These are phyloP conservation scores for Himalopsyche kuldschensis DNA, from an alignment of 2,888 invertebrate genomes.

Conservation along the genomic window DNA sequence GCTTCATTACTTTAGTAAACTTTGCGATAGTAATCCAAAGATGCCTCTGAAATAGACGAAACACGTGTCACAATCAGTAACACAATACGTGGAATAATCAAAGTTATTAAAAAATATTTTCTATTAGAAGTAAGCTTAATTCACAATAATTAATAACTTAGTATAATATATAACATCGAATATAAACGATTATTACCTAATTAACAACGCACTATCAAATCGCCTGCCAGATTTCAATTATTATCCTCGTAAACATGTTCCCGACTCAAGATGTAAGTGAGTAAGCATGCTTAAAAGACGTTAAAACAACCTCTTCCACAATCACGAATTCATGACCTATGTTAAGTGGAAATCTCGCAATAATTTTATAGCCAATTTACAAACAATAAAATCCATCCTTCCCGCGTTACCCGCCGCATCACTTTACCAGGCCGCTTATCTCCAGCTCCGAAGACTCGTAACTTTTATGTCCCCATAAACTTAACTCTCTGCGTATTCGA, in stretches of 20 bases:
- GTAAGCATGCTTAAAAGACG: not conserved
- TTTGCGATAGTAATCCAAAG: too few species aligned
- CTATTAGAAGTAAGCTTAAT: too few species aligned
- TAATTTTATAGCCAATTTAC: slow-evolving; percentile 64
- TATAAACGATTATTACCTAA: too few species aligned
- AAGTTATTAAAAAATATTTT: too few species aligned
- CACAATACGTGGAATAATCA: too few species aligned
- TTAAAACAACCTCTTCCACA: not conserved
- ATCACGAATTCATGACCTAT: slow-evolving; percentile 14
- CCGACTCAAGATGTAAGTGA: not conserved
- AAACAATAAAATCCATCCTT: slow-evolving; percentile 60
- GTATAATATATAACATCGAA: too few species aligned
- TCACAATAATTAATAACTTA: too few species aligned
- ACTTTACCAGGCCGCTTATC: slow-evolving; percentile 51
- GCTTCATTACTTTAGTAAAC: too few species aligned
- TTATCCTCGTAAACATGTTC: not conserved
- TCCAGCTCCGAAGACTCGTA: slow-evolving; percentile 58
- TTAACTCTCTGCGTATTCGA: not conserved
- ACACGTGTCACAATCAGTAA: too few species aligned
- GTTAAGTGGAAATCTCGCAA: slow-evolving; percentile 39
- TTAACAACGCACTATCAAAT: not conserved
- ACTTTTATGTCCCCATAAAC: slow-evolving; percentile 60
- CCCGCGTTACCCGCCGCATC: not conserved
- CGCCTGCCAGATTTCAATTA: not conserved
- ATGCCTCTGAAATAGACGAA: too few species aligned